Evolutionary conservation across 2,797 vertebrate genomes (phyloP).

Genomic region (Rhynchonycteris naso): DNA sequence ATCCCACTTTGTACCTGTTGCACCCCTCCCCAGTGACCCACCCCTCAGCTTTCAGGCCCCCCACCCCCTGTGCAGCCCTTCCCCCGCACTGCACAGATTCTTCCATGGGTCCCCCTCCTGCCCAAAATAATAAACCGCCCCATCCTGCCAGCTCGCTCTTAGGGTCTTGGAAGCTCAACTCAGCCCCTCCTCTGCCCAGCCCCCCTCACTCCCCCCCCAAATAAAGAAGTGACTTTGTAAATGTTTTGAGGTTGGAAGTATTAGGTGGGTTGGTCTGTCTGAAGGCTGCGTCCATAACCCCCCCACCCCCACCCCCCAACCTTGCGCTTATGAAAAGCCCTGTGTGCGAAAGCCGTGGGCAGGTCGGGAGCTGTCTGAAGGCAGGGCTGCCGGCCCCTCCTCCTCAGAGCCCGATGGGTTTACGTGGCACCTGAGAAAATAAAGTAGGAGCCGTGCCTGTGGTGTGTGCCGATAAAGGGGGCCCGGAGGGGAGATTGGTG

Average conservation of each 20-base stretch:
- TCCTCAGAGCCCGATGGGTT: background rate
- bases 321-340: conserved; percentile 24
- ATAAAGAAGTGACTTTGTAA: conserved; percentile 21
- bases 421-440: conserved; percentile 74
- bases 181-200: background rate
- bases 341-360: background rate
- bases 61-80: background rate
- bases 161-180: background rate
- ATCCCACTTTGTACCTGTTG: rapidly evolving
- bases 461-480: background rate
- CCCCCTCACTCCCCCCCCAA: background rate
- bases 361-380: background rate
- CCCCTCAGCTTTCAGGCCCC: background rate
- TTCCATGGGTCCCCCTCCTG: background rate
- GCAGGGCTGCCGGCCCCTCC: background rate
- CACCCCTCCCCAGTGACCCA: too few relatives aligned
- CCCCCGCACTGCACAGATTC: background rate
- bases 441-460: background rate
- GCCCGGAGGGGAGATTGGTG: background rate
- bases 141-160: background rate
- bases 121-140: background rate
- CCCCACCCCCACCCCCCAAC: too few relatives aligned
- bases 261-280: background rate
- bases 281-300: background rate
- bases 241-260: background rate